These are phyloP conservation scores for Galaxias olidus DNA, from an alignment of 2,797 vertebrate genomes.

Conservation along the genomic window DNA sequence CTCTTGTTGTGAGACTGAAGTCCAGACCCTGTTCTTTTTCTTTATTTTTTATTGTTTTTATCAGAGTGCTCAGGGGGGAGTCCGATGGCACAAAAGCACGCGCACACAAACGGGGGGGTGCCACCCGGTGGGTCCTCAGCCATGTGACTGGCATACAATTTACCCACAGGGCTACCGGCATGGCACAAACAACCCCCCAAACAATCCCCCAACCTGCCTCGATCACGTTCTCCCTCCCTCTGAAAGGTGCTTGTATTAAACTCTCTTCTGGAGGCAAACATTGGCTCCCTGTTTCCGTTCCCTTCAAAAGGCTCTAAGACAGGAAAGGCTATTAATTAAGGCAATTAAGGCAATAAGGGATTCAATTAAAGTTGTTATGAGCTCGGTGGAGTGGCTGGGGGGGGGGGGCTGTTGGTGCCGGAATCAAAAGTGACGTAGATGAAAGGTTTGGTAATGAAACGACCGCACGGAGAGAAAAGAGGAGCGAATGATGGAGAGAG, in stretches of 20 bases:
- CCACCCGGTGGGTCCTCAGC: no score
- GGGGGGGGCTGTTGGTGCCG: conserved; percentile 26
- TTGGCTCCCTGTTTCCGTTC: conserved; percentile 48
- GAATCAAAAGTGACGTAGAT: conserved; percentile 31
- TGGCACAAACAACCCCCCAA: not conserved
- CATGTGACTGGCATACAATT: no score
- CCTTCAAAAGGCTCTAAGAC: conserved; percentile 48
- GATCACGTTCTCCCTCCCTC: conserved; percentile 3
- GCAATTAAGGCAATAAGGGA: conserved; percentile 72
- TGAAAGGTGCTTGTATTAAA: conserved; percentile 40
- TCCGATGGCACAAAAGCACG: no score
- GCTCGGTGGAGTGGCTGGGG: conserved; percentile 47
- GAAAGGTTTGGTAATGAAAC: no score
- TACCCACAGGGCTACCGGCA: no score
- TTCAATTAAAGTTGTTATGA: conserved; percentile 71
- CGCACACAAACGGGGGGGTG: no score
- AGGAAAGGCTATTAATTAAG: conserved; percentile 72
- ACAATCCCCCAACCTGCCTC: not conserved
- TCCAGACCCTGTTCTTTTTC: no score
- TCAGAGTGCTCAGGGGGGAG: no score
- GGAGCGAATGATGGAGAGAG: conserved; percentile 12
- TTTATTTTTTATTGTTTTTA: no score
- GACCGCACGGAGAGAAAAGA: no score
- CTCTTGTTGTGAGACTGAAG: no score
- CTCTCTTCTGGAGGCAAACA: conserved; percentile 33